Percentiles rank a stretch among this genome's conserved stretches.
Evolutionary conservation across 2,113 vertebrate genomes (phyloP).

Genomic region (Phrynocephalus versicolor): DNA sequence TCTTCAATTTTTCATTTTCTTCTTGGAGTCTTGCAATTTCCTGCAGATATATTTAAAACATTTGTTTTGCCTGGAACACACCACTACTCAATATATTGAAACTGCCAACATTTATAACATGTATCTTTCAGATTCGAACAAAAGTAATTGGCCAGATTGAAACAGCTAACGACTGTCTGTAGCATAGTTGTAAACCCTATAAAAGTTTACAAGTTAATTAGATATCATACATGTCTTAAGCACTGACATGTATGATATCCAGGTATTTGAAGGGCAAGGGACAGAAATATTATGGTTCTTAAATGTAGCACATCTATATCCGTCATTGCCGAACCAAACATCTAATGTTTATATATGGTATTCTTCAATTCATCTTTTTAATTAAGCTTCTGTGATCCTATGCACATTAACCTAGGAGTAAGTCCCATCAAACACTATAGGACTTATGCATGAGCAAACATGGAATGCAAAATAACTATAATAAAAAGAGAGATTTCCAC

Average conservation of each 20-base stretch:
- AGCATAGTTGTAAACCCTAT: not conserved
- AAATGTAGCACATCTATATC: not conserved
- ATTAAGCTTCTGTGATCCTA: not conserved
- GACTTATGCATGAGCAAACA: not conserved
- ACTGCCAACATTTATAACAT: not conserved
- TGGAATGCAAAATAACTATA: not conserved
- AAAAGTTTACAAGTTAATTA: not conserved
- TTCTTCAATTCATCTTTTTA: not conserved
- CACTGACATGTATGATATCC: not conserved
- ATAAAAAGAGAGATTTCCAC: not conserved
- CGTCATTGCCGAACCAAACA: not conserved
- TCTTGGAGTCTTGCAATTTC: conserved; percentile 91
- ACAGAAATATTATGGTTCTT: not conserved
- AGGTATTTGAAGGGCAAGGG: not conserved
- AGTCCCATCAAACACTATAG: not conserved
- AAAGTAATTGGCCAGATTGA: conserved; percentile 10
- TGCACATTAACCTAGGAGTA: not conserved
- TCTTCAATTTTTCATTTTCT: conserved; percentile 91
- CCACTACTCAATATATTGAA: not conserved
- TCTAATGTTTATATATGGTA: not conserved
- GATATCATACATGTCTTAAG: too few relatives aligned
- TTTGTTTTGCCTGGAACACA: not conserved
- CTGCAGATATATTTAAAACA: conserved; percentile 69
- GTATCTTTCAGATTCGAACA: not conserved
- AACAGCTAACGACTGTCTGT: not conserved